Evolutionary conservation across 2,797 vertebrate genomes (phyloP).

Genomic region (Propithecus perrieri): DNA sequence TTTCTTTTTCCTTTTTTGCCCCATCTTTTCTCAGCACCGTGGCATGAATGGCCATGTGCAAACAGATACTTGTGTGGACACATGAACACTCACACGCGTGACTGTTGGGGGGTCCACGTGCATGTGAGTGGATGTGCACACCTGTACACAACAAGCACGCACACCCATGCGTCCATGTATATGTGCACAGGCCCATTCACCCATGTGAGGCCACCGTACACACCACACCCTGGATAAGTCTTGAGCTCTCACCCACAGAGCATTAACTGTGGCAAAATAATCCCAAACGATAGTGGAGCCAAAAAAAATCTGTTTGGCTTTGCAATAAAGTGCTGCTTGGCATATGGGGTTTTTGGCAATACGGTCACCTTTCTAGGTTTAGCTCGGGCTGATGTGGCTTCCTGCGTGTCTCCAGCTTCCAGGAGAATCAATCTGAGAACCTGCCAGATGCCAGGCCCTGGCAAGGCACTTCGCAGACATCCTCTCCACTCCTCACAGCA

Average conservation of each 20-base stretch:
- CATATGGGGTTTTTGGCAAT: conserved; percentile 71
- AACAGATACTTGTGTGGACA: neutral
- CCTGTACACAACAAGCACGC: neutral
- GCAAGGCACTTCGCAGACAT: neutral
- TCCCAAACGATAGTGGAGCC: conserved; percentile 39
- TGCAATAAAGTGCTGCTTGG: conserved; percentile 61
- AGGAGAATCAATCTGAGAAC: neutral
- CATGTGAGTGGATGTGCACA: too few relatives aligned
- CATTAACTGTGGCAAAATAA: conserved; percentile 58
- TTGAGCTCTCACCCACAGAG: conserved; percentile 21
- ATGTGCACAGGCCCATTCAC: neutral
- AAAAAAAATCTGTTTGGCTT: conserved; percentile 66
- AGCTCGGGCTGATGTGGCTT: conserved; percentile 57
- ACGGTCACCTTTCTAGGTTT: conserved; percentile 61
- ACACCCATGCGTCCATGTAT: neutral
- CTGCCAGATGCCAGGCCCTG: neutral
- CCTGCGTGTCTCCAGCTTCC: neutral
- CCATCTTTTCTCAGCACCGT: neutral
- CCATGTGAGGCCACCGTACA: neutral
- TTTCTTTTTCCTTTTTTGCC: neutral
- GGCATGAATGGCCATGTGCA: neutral
- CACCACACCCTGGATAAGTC: neutral
- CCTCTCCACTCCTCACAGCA: neutral
- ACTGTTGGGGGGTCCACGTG: neutral
- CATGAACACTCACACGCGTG: neutral